phyloP scores from a whole-genome alignment of 2,888 invertebrate genomes.

The Oxystoma pomonae region DNA sequence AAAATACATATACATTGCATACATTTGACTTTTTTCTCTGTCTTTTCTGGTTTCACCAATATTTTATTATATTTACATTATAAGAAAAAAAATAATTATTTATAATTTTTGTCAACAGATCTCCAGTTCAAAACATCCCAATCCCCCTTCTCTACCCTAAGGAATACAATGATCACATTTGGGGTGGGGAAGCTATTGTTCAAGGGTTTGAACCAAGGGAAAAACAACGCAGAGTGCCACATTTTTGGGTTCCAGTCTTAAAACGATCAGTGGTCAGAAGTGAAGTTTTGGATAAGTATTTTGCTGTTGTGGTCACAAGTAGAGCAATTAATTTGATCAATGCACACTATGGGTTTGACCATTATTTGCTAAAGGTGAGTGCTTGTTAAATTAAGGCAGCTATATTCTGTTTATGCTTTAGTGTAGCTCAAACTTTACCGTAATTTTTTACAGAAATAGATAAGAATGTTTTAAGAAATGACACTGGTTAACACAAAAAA shows the following conservation, averaged over 20 bases:
- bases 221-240: conserved; percentile 71
- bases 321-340: conserved; percentile 82
- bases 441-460: too few relatives aligned
- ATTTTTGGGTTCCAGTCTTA: conserved; percentile 84
- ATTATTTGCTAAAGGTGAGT: conserved; percentile 80
- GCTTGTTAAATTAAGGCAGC: not conserved
- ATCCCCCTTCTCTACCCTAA: conserved; percentile 73
- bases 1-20: conserved; percentile 5
- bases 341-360: conserved; percentile 88
- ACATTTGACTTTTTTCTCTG: not conserved
- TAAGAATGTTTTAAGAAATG: too few relatives aligned
- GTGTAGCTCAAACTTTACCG: too few relatives aligned
- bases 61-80: conserved; percentile 9
- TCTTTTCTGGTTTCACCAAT: not conserved
- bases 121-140: conserved; percentile 69
- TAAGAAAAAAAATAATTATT: not conserved
- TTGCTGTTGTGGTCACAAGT: conserved; percentile 79
- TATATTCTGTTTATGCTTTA: not conserved
- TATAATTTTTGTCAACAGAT: not conserved
- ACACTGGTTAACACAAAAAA: too few relatives aligned
- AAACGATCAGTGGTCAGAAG: conserved; percentile 80
- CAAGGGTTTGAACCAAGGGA: conserved; percentile 65
- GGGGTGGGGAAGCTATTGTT: conserved; percentile 95
- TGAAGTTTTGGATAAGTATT: conserved; percentile 81
- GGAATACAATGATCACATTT: conserved; percentile 80